phyloP scores from a whole-genome alignment of 2,113 vertebrate species.

The Casuarius casuarius region DNA sequence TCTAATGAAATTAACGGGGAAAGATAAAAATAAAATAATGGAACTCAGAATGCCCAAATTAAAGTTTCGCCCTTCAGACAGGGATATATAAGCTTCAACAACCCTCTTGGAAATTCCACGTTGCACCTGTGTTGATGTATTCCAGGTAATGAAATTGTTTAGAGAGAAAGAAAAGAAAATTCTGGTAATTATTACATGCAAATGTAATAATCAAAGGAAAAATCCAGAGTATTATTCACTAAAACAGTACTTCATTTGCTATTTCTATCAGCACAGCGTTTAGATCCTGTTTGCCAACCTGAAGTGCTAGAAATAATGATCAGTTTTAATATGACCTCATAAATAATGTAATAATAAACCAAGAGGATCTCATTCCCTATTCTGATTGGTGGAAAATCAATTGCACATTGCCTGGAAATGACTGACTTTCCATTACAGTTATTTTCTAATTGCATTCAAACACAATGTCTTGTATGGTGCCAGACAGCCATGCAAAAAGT shows the following conservation, averaged over 20 bases:
- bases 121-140: not conserved
- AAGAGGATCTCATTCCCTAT: slow-evolving; percentile 79
- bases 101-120: slow-evolving; percentile 4
- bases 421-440: slow-evolving; percentile 80
- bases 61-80: not conserved
- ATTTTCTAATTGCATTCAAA: slow-evolving; percentile 79
- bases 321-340: slow-evolving; percentile 80
- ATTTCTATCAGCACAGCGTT: slow-evolving; percentile 7
- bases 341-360: slow-evolving; percentile 82
- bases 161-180: slow-evolving; percentile 32
- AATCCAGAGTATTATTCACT: slow-evolving; percentile 19
- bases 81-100: not conserved
- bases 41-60: not conserved
- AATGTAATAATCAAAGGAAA: slow-evolving; percentile 43
- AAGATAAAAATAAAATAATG: not conserved
- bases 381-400: slow-evolving; percentile 85
- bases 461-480: slow-evolving; percentile 64
- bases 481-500: slow-evolving; percentile 63
- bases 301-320: slow-evolving; percentile 78
- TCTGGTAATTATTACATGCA: slow-evolving; percentile 32
- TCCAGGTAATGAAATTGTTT: slow-evolving; percentile 23
- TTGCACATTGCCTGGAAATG: slow-evolving; percentile 82
- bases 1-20: not conserved
- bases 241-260: slow-evolving; percentile 23
- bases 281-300: slow-evolving; percentile 62